These are phyloP conservation scores for Ctenicera cuprea DNA, from an alignment of 2,888 invertebrate species.

Conservation along the genomic window DNA sequence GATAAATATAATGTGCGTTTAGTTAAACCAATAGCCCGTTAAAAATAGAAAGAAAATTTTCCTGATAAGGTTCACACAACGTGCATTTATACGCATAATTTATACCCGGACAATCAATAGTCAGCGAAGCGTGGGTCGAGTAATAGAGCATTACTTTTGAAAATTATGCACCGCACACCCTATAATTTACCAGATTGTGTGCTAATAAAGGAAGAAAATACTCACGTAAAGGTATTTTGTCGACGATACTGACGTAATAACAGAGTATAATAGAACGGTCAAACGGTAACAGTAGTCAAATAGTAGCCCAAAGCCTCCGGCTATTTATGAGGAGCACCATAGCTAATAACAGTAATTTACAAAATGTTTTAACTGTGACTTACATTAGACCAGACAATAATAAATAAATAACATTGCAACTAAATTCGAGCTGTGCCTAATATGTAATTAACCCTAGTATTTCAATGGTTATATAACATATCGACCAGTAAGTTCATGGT, in stretches of 20 bases:
- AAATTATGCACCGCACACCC: slow-evolving; percentile 40
- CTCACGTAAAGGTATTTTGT: slow-evolving; percentile 37
- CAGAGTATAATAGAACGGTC: slow-evolving; percentile 37
- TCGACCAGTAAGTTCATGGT: too few species aligned
- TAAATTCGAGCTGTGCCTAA: too few species aligned
- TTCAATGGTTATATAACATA: too few species aligned
- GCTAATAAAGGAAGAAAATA: slow-evolving; percentile 30
- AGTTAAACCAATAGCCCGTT: slow-evolving; percentile 5
- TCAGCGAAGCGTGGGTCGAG: slow-evolving; percentile 40
- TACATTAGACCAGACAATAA: slow-evolving; percentile 13
- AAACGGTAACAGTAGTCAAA: slow-evolving; percentile 45
- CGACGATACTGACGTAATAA: slow-evolving; percentile 33
- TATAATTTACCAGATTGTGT: slow-evolving; percentile 42
- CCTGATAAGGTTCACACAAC: slow-evolving; percentile 18
- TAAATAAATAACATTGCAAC: background rate
- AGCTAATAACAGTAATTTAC: slow-evolving; percentile 36
- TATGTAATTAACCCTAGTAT: too few species aligned
- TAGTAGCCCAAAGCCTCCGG: slow-evolving; percentile 25
- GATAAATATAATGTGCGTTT: background rate
- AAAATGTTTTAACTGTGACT: slow-evolving; percentile 35
- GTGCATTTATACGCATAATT: slow-evolving; percentile 33
- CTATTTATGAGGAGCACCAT: slow-evolving; percentile 25
- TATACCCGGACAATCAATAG: slow-evolving; percentile 36
- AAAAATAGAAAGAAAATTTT: slow-evolving; percentile 15
- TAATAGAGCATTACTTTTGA: slow-evolving; percentile 39